Conservation (phyloP, 2,113 vertebrate genomes). For the Climacteris rufus region DNA sequence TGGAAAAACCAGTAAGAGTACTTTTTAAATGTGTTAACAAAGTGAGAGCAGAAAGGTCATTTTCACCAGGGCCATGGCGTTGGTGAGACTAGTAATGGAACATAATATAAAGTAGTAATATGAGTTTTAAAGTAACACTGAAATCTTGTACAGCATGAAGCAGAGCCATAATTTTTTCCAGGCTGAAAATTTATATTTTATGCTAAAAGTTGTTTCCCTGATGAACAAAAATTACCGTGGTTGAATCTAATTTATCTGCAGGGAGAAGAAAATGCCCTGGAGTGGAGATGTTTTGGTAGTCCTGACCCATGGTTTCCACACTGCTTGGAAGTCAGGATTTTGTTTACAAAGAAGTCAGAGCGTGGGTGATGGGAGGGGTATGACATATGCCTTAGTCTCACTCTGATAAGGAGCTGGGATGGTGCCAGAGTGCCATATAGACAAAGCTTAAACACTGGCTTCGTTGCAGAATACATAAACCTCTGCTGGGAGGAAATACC, state of each 20-base stretch:
- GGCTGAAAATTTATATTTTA: neutral
- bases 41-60: neutral
- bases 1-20: neutral
- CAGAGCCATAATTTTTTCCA: neutral
- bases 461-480: slow-evolving; percentile 16
- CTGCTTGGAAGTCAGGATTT: neutral
- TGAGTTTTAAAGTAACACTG: neutral
- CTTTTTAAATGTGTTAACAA: neutral
- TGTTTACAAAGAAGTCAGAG: neutral
- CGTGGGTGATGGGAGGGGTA: neutral
- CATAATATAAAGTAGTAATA: neutral
- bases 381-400: neutral
- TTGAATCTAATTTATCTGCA: neutral
- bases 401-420: neutral
- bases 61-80: neutral
- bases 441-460: neutral
- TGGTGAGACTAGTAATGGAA: neutral
- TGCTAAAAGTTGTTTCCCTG: neutral
- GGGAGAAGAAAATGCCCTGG: neutral
- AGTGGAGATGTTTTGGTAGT: neutral
- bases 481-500: slow-evolving; percentile 7
- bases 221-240: rapidly evolving
- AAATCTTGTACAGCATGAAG: neutral
- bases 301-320: neutral
- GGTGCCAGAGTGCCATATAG: neutral